Base-by-base conservation (phyloP, 2,113 vertebrate genomes). In the Chaetops frenatus region DNA sequence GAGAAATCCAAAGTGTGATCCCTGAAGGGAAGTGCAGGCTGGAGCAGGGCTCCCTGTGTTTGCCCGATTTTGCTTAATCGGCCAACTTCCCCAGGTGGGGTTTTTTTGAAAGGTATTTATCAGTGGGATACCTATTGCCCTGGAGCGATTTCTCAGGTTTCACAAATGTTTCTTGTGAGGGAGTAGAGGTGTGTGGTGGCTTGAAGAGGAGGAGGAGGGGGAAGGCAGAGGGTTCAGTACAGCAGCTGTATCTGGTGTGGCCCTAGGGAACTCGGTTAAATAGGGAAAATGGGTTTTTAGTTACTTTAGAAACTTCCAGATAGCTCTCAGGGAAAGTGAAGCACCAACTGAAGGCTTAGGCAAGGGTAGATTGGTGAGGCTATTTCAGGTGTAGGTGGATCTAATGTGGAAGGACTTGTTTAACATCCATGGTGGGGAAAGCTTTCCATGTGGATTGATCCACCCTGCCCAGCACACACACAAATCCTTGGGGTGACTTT, bases 11-110 rank as follows among this genome's bases (percentile, higher is more conserved):
- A 61, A 84, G 57, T 15, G 81, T 19, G 10, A 35, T 50, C 5
- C 64, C 50, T 2, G 5, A 1, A 21, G 25, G 51, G n/a, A 61
- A n/a, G 12, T 0, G 0, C 4, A 4, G 62, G 31, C 56, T 19
- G 53, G 61, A 25, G 29, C 0, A 2, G 23, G 38, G 25, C 24
- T 69, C 38, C 28, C 27, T 29, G 29, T 19, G 15, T 71, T 91
- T 62, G 1, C 35, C 29, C 88, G 10, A 2, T 12, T 23, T 23
- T 44, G 17, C 47, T 85, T 22, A 7, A 21, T 1, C 54, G 36
- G 23, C 19, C 1, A 1, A 3, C 48, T 92, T 79, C 42, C 28
- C 42, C 28, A 33, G 29, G 10, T 33, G 42, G 7, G 19, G 8
- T 48, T 54, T 86, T 86, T 82, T 42, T 16, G 12, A 50, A 61